Evolutionary conservation across 2,797 vertebrate species (phyloP), one percentile per base, ranked within the genome.

Genomic region (Coregonus sp.): DNA sequence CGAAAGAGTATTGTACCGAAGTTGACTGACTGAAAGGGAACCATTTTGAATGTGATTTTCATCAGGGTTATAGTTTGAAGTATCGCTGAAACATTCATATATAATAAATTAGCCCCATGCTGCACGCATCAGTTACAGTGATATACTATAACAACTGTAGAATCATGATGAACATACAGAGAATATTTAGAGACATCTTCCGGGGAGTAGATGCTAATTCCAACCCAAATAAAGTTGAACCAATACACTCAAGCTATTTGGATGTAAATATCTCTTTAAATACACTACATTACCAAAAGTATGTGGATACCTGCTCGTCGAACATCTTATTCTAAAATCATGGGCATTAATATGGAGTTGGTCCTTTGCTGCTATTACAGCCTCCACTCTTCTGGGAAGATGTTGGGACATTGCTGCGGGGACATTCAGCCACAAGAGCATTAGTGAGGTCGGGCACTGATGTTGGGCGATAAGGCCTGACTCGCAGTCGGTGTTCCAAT

Each of bases 191-290:
- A 72, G 40, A 47, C 9, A 11, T 47, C 80, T 91, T 92, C 86
- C 88, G 81, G 61, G 77, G 88, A 90, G 86, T 86, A 85, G 83
- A 86, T 89, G 86, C 78, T 89, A 84, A 91, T 91, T 86, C 86
- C 80, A 83, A 84, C 81, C 82, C 90, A 91, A 90, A 89, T 88
- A 88, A 84, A 90, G 86, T 88, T 88, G 89, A 91, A 85, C 85
- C 89, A 86, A 86, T 83, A 83, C 84, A 88, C 89, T 88, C 78
- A 20, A 88, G 89, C 87, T 92, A 88, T 91, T 92, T 89, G 86
- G 87, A 47, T 12, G 40, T 47, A 47, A 47, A 47, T 47, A 2
- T 47, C 40, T 47, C 40, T 47, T 47, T 47, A 47, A 47, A 47
- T 47, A 47, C 40, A 47, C 40, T 12, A 12, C 40, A 47, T 47